Percentiles rank a stretch among this genome's conserved stretches.
These are phyloP conservation scores for Cuniculus paca DNA, from an alignment of 2,797 vertebrate genomes.

Conservation along the genomic window DNA sequence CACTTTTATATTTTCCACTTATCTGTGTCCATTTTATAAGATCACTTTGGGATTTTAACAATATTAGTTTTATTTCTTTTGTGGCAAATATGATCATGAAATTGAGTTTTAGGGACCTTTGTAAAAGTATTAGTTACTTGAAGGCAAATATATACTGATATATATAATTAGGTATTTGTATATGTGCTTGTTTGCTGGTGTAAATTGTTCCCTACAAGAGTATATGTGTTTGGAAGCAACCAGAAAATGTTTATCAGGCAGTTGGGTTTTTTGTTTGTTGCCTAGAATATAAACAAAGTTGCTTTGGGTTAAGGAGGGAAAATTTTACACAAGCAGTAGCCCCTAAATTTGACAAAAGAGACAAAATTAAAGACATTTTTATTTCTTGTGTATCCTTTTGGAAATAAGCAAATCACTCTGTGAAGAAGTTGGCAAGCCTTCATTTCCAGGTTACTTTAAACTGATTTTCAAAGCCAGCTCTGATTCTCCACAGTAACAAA, in stretches of 20 bases:
- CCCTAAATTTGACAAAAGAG: constrained; percentile 9
- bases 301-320: neutral
- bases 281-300: neutral
- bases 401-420: constrained; percentile 16
- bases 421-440: neutral
- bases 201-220: neutral
- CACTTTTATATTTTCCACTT: neutral
- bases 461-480: neutral
- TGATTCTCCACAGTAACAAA: neutral
- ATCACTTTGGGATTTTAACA: neutral
- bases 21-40: constrained; percentile 1
- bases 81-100: neutral
- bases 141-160: neutral
- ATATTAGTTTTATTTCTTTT: constrained; percentile 48
- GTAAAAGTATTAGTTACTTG: neutral
- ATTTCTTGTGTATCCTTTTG: constrained; percentile 32
- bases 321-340: neutral
- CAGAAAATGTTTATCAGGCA: neutral
- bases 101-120: constrained; percentile 16
- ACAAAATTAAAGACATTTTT: constrained; percentile 15
- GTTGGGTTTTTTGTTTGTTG: neutral
- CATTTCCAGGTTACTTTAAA: constrained; percentile 11
- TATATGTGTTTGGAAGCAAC: neutral
- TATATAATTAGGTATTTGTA: neutral
- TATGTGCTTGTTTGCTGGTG: neutral